A percentile compares a stretch with the other conserved stretches of the same genome.
These are phyloP conservation scores for Excalfactoria chinensis DNA, from an alignment of 2,113 vertebrate species.

Conservation along the genomic window DNA sequence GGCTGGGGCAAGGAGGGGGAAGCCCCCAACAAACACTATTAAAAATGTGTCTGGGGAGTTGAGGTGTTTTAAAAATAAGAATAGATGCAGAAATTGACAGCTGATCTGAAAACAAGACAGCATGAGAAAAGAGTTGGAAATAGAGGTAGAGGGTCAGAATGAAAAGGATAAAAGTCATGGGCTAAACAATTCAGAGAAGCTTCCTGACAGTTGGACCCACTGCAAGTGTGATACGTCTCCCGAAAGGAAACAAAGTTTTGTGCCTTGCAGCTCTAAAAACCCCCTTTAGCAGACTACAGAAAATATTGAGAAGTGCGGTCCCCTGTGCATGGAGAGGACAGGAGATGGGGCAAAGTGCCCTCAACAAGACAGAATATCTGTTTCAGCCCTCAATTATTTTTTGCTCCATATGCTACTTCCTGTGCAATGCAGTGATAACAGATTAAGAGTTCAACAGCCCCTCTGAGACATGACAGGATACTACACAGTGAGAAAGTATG, in stretches of 20 bases:
- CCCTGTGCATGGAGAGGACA: neutral
- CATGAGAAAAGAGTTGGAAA: neutral
- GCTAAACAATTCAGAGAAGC: neutral
- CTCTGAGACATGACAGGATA: neutral
- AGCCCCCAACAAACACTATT: neutral
- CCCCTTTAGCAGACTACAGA: neutral
- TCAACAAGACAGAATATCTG: neutral
- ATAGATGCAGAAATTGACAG: neutral
- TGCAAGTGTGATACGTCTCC: rapidly evolving
- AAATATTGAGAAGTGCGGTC: neutral
- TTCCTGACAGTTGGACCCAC: neutral
- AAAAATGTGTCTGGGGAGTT: neutral
- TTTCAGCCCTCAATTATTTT: neutral
- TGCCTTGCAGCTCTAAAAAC: neutral
- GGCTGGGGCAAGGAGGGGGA: neutral
- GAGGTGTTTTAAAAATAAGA: neutral
- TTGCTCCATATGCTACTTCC: neutral
- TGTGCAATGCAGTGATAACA: neutral
- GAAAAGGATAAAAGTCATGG: neutral
- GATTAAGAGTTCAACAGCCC: neutral
- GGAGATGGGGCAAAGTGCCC: neutral
- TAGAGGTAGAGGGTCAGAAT: neutral
- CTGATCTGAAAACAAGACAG: neutral
- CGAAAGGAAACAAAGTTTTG: neutral
- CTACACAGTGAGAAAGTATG: neutral